Evolutionary conservation across 1,140 invertebrate genomes (phyloP), one percentile per base, ranked within the genome.

Genomic region (Lethocerus indicus): DNA sequence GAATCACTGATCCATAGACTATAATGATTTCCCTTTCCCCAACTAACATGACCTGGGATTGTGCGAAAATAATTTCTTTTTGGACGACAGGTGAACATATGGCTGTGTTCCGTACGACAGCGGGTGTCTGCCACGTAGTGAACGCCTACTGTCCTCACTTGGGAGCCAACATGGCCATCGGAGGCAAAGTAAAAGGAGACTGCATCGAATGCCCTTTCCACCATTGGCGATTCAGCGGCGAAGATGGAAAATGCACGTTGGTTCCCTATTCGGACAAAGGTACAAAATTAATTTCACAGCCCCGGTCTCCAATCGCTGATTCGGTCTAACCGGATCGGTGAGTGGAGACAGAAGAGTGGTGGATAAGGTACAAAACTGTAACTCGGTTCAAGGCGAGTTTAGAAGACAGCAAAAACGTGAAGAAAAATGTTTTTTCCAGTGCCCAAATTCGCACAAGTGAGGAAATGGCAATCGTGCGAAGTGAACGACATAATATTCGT

Each of bases 141-240:
- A 80, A 92, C 61, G 86, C 87, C 0, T 89, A 88, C 60, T 93
- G 88, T 61, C 87, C 87, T 0, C 88, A 92, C 64, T 66, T 91
- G 57, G 89, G 89, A 0, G 87, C 87, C 0, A 86, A 91, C 62
- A 69, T 92, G 59, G 84, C 69, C 0, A 68, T 80, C 12, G 85
- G 85, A 1, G 87, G 87, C 0, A 65, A 64, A 0, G 83, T 88
- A 1, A 68, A 71, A 25, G 78, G 76, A 0, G 76, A 86, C 44
- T 87, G 83, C 58, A 70, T 93, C 4, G 76, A 87, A 58, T 92
- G 89, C 60, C 88, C 88, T 0, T 93, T 92, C 67, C 88, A 93
- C 56, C 76, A 76, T 42, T 92, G 88, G 88, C 67, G 66, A 25
- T 92, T 92, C 63, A 64, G 71, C 21, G 83, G 79, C 0, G 63